Evolutionary conservation across 2,888 invertebrate genomes (phyloP), one percentile per base, ranked within the genome.

Genomic region (Scaptomyza polygonia): DNA sequence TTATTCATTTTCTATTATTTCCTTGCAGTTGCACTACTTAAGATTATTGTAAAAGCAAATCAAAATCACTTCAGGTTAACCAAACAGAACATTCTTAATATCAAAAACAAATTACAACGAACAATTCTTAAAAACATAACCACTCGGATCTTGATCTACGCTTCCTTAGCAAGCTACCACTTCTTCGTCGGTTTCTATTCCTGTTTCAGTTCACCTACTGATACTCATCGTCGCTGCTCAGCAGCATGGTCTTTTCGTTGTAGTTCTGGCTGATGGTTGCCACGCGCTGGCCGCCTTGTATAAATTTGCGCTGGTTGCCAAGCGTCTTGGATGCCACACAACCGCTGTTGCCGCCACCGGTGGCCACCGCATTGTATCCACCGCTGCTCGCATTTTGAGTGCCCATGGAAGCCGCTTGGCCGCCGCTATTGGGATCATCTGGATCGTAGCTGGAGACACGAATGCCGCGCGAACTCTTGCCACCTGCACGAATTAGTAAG

Each of bases 161-260:
- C 14, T 11, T 52, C 32, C 30, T 29, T 8, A 21, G 11, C 11
- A 34, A 25, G 14, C 14, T 14, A 6, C 21, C 11, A 12, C 9
- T 36, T n/a, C 14, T 14, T 14, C 14, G 14, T 3, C 18, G 12
- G 51, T 8, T 39, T 11, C 36, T n/a, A 30, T n/a, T 36, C 21
- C n/a, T 27, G 59, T 16, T 21, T 3, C 55, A 11, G 27, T 18
- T 47, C 16, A 42, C 72, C 72, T 90, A 97, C 93, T 97, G 97
- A 92, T 96, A 96, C 92, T 98, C 98, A 91, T 98, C 98, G 91
- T 98, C 98, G 77, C 98, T 98, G 93, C 97, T 97, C 79, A 98
- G 94, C 75, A 98, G 94, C 93, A 98, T 97, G 39, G 98, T 97
- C 93, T 98, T 98, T 93, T 98, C 98, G 92, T 97, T 98, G 93